phyloP scores from a whole-genome alignment of 23 tunicate species.

The Ciona savignyi region DNA sequence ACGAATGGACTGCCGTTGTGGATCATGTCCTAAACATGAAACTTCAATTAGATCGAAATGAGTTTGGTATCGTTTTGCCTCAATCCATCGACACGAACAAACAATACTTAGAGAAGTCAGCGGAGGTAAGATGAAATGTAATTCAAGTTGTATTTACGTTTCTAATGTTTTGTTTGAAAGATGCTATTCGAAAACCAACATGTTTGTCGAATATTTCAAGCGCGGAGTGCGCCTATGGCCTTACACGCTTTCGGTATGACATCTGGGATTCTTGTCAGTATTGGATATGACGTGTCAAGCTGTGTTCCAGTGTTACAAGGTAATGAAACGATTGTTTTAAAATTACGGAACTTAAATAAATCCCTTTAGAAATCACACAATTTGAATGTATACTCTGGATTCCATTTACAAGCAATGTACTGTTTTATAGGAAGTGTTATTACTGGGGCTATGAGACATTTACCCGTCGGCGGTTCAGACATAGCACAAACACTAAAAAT shows the following conservation, averaged over 20 bases:
- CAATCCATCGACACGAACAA: conserved; percentile 14
- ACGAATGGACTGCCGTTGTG: conserved; percentile 31
- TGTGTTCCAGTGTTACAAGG: conserved; percentile 62
- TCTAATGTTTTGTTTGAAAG: conserved; percentile 8
- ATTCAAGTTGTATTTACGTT: neutral
- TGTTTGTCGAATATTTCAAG: conserved; percentile 27
- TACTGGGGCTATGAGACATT: neutral
- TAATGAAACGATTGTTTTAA: too few relatives aligned
- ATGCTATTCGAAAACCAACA: conserved; percentile 34
- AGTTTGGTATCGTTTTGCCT: conserved; percentile 38
- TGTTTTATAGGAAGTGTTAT: too few relatives aligned
- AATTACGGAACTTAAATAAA: too few relatives aligned
- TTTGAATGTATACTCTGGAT: too few relatives aligned
- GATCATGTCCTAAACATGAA: conserved; percentile 59
- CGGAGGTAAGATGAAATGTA: conserved; percentile 15
- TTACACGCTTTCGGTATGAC: conserved; percentile 53
- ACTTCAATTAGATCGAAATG: conserved; percentile 27
- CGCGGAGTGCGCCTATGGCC: conserved; percentile 45
- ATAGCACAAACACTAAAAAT: neutral
- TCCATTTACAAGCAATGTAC: too few relatives aligned
- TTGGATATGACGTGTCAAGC: conserved; percentile 55
- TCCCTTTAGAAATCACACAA: too few relatives aligned
- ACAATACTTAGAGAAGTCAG: conserved; percentile 17
- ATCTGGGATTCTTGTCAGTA: conserved; percentile 33
- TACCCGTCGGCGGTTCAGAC: neutral